Evolutionary conservation across 2,797 vertebrate species (phyloP).

Genomic region (Psittacula echo): DNA sequence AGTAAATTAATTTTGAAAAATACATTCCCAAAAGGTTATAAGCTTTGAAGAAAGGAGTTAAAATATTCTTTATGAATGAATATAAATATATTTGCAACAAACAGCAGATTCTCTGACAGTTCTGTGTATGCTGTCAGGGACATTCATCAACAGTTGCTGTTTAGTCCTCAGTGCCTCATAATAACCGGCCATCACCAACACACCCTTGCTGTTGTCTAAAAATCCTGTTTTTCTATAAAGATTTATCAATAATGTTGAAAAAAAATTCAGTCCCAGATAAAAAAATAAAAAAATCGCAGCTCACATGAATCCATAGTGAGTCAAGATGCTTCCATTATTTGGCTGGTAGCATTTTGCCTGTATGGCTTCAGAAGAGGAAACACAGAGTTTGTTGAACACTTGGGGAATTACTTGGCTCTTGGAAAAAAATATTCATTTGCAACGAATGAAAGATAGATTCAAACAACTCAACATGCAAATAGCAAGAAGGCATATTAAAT

Average conservation of each 20-base stretch:
- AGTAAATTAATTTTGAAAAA: background rate
- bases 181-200: background rate
- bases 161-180: background rate
- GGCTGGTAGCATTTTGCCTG: background rate
- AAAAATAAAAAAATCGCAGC: background rate
- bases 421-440: background rate
- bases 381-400: background rate
- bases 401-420: conserved; percentile 2
- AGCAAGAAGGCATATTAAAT: conserved; percentile 15
- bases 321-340: background rate
- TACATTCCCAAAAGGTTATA: background rate
- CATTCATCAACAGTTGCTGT: background rate
- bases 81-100: background rate
- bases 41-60: background rate
- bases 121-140: background rate
- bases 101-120: background rate
- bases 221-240: background rate
- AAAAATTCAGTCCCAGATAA: background rate
- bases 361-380: background rate
- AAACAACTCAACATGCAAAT: background rate
- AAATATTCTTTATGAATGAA: background rate
- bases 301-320: background rate
- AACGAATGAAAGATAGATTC: background rate
- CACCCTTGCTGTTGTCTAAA: background rate
- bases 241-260: background rate